Evolutionary conservation across 2,797 vertebrate species (phyloP).

Genomic region (Gymnothorax reevesii): DNA sequence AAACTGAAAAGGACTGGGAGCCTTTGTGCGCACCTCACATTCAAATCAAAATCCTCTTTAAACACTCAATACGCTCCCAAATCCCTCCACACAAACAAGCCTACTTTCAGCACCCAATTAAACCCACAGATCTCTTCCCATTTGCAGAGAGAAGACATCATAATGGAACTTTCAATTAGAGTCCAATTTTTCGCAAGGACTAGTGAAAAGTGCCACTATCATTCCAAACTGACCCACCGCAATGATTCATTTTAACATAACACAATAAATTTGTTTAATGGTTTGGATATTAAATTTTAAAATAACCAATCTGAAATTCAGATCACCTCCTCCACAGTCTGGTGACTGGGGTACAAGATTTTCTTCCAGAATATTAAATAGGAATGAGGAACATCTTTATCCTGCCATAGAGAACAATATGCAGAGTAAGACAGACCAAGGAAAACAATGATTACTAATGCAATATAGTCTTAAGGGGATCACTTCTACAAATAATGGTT

Average conservation of each 20-base stretch:
- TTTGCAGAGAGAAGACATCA: neutral
- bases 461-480: neutral
- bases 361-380: neutral
- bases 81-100: constrained; percentile 5
- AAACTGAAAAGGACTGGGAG: constrained; percentile 36
- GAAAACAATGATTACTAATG: neutral
- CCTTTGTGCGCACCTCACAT: constrained; percentile 23
- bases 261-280: neutral
- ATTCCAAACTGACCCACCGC: neutral
- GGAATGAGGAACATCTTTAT: neutral
- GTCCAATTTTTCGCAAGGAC: neutral
- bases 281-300: neutral
- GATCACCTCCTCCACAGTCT: neutral
- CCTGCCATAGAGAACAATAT: neutral
- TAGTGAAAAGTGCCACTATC: neutral
- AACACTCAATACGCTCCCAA: constrained; percentile 33
- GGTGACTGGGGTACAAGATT: neutral
- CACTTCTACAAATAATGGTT: neutral
- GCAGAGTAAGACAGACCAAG: neutral
- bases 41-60: constrained; percentile 38
- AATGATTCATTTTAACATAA: neutral
- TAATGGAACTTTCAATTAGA: constrained; percentile 3
- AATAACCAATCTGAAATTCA: neutral
- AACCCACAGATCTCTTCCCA: neutral
- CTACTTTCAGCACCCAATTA: constrained; percentile 25